Percentiles rank a stretch among this genome's conserved stretches.
These are phyloP conservation scores for Lepus timidus DNA, from an alignment of 2,113 vertebrate species.

Conservation along the genomic window DNA sequence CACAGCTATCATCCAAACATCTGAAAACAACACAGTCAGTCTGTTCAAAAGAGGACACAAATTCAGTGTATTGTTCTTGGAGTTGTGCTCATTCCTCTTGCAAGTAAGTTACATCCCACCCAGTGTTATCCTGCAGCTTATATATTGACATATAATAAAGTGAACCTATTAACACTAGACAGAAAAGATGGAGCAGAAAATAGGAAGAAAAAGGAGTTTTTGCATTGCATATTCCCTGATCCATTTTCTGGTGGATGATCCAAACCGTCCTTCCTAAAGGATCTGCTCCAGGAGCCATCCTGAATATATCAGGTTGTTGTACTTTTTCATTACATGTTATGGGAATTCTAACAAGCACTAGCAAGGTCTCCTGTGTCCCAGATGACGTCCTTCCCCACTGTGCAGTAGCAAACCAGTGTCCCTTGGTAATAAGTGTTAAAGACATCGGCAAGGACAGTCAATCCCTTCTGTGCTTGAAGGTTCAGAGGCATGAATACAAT, in stretches of 20 bases:
- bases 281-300: no score
- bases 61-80: neutral
- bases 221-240: neutral
- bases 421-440: neutral
- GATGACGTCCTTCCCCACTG: neutral
- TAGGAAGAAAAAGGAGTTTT: neutral
- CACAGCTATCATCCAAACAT: neutral
- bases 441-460: neutral
- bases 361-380: neutral
- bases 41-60: neutral
- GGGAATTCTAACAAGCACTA: neutral
- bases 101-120: neutral
- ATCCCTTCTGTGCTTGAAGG: neutral
- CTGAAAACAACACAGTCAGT: neutral
- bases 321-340: neutral
- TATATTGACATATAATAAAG: neutral
- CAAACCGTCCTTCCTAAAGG: neutral
- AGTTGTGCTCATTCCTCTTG: neutral
- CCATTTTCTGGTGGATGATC: neutral
- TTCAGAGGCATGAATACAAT: neutral
- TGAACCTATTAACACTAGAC: neutral
- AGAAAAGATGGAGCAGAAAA: neutral
- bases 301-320: neutral
- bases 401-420: neutral
- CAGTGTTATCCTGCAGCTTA: neutral